These are phyloP conservation scores for Caradrina kadenii DNA, from an alignment of 2,888 invertebrate species.

Conservation along the genomic window DNA sequence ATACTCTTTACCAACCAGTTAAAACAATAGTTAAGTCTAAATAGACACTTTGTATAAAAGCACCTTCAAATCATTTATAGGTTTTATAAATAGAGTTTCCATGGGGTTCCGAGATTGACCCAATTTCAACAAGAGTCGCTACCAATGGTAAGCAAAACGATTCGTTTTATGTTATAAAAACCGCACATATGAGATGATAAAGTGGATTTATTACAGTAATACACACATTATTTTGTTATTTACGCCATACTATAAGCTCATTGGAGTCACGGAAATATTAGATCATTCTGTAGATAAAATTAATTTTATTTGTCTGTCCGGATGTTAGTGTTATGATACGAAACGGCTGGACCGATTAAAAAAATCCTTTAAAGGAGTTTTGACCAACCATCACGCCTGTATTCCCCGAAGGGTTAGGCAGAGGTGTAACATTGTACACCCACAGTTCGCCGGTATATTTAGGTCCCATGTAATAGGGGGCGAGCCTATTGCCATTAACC, in stretches of 20 bases:
- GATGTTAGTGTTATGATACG: slow-evolving; percentile 31
- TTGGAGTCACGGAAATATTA: slow-evolving; percentile 3
- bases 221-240: slow-evolving; percentile 12
- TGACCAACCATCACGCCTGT: too few species aligned
- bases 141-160: slow-evolving; percentile 1
- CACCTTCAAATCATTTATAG: background rate
- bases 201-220: slow-evolving; percentile 15
- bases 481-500: too few species aligned
- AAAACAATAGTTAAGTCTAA: slow-evolving; percentile 7
- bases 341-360: slow-evolving; percentile 6
- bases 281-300: slow-evolving; percentile 2
- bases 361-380: slow-evolving; percentile 2
- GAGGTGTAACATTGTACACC: too few species aligned
- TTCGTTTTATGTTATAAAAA: background rate
- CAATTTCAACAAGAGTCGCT: slow-evolving; percentile 5
- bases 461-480: too few species aligned
- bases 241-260: slow-evolving; percentile 10
- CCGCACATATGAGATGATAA: slow-evolving; percentile 5
- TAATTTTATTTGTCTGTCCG: slow-evolving; percentile 27
- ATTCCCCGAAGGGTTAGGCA: too few species aligned
- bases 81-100: background rate
- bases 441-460: too few species aligned
- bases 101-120: slow-evolving; percentile 9
- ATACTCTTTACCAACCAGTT: background rate
- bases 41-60: background rate